These are phyloP conservation scores for Acropora tenuis DNA, from an alignment of 64 coral and sea anemone genomes.

Conservation along the genomic window DNA sequence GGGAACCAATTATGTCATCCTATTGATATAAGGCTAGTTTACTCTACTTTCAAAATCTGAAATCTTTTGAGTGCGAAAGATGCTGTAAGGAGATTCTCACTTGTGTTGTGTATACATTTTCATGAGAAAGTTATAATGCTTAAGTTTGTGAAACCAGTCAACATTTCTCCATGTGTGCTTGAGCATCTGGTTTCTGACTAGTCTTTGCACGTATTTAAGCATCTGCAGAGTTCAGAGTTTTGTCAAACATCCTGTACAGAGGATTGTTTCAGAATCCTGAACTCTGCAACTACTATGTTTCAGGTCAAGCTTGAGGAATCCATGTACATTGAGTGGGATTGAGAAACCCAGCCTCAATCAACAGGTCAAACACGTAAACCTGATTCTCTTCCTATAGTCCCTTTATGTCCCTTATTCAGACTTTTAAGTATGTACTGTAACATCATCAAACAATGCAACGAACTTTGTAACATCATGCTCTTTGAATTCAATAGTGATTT, in stretches of 20 bases:
- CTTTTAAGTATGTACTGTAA: too few relatives aligned
- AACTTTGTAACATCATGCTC: too few relatives aligned
- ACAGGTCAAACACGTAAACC: too few relatives aligned
- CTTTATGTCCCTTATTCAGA: too few relatives aligned
- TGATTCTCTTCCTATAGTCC: too few relatives aligned
- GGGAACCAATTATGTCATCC: not conserved
- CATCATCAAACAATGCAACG: too few relatives aligned
- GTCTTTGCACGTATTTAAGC: not conserved
- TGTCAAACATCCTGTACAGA: not conserved
- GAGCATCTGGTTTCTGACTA: not conserved
- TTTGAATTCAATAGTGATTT: too few relatives aligned
- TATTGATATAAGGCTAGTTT: not conserved
- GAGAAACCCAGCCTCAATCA: too few relatives aligned
- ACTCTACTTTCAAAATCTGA: not conserved
- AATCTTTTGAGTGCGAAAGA: not conserved
- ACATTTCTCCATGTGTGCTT: not conserved
- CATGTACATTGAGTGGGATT: too few relatives aligned
- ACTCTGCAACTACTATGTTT: too few relatives aligned
- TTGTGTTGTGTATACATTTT: not conserved
- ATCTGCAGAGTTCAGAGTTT: not conserved
- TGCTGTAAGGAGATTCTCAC: not conserved
- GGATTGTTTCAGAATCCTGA: not conserved
- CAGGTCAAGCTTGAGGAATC: too few relatives aligned
- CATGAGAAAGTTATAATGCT: not conserved
- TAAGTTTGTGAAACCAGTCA: not conserved